phyloP scores from a whole-genome alignment of 1,140 invertebrate genomes.

The Dolichoris vasculosae region DNA sequence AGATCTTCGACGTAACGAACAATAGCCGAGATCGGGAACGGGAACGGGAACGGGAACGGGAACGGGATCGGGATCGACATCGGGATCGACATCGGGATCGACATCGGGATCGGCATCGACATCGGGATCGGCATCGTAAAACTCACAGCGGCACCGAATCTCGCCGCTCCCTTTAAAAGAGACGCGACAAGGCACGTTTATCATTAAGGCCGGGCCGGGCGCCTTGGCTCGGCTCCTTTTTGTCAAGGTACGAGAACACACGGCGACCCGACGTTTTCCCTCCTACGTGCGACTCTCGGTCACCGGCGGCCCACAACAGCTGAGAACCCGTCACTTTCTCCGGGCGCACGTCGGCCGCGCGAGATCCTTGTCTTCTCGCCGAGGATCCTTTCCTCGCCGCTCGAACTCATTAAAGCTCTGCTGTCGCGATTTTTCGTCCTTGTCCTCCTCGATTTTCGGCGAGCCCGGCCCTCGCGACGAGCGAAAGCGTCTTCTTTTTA shows the following conservation, averaged over 20 bases:
- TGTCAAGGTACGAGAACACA: not conserved
- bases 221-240: not conserved
- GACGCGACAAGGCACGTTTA: slow-evolving; percentile 38
- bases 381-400: not conserved
- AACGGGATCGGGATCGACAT: not conserved
- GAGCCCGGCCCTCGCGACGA: not conserved
- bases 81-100: not conserved
- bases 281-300: slow-evolving; percentile 23
- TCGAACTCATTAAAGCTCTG: not conserved
- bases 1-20: not conserved
- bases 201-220: slow-evolving; percentile 15
- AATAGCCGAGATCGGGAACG: not conserved
- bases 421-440: not conserved
- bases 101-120: not conserved
- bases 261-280: slow-evolving; percentile 47
- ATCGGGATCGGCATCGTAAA: not conserved
- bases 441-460: not conserved
- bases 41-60: not conserved
- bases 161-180: not conserved
- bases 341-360: slow-evolving; percentile 44
- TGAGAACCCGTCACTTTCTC: slow-evolving; percentile 55
- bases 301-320: slow-evolving; percentile 18
- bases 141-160: not conserved
- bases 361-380: slow-evolving; percentile 46
- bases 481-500: no score